A percentile compares a stretch with the other conserved stretches of the same genome.
phyloP scores from a whole-genome alignment of 2,797 vertebrate species.

The Typhlichthys eigenmanni region DNA sequence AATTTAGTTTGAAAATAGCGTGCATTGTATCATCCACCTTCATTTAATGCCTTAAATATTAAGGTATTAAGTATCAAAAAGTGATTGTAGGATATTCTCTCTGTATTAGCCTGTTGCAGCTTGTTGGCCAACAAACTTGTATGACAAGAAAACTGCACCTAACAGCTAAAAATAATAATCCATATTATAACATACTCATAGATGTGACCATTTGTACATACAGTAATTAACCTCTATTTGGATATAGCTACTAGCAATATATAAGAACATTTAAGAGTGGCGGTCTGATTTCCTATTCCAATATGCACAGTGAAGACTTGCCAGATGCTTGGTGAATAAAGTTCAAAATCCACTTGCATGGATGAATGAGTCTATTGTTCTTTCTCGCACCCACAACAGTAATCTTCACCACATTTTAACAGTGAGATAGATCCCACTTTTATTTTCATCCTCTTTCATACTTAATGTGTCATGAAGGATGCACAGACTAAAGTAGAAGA shows the following conservation, averaged over 20 bases:
- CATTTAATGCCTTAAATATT: neutral
- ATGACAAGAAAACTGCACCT: slow-evolving; percentile 41
- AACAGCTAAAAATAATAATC: slow-evolving; percentile 16
- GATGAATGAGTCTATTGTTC: slow-evolving; percentile 51
- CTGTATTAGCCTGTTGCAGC: slow-evolving; percentile 21
- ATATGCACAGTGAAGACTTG: slow-evolving; percentile 29
- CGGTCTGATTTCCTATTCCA: slow-evolving; percentile 30
- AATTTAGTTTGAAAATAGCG: no score
- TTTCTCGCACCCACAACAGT: slow-evolving; percentile 26
- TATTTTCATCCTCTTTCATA: slow-evolving; percentile 36
- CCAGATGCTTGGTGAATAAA: slow-evolving; percentile 69
- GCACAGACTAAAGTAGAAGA: neutral
- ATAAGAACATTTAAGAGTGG: slow-evolving; percentile 22
- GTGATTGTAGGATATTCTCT: slow-evolving; percentile 1
- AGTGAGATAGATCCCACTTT: slow-evolving; percentile 38
- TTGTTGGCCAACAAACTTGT: slow-evolving; percentile 46
- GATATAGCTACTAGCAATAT: no score
- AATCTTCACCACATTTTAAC: slow-evolving; percentile 39
- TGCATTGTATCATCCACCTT: no score
- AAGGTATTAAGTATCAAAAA: neutral
- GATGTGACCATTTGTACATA: neutral
- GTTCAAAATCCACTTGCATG: slow-evolving; percentile 65
- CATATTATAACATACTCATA: slow-evolving; percentile 22
- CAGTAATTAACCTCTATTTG: neutral
- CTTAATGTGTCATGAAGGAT: slow-evolving; percentile 32